These are phyloP conservation scores for Alcis repandata DNA, from an alignment of 2,888 invertebrate genomes.

Conservation along the genomic window DNA sequence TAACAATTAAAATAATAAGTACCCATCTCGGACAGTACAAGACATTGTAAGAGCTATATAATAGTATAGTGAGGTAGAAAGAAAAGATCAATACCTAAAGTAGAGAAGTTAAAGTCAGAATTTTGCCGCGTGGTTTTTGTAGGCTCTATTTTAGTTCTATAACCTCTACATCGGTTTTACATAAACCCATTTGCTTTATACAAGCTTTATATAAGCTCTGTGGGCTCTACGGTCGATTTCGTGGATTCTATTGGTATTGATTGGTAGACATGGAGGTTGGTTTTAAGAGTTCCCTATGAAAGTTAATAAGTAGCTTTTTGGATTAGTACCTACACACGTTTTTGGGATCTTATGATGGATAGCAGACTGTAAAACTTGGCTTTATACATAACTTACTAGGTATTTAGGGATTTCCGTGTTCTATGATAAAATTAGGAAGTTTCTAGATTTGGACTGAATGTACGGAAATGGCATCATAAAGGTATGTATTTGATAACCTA, in stretches of 20 bases:
- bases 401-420: not conserved
- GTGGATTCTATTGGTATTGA: slow-evolving; percentile 6
- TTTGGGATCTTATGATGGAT: not conserved
- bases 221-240: not conserved
- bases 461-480: too few relatives aligned
- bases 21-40: not conserved
- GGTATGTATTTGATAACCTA: too few relatives aligned
- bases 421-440: not conserved
- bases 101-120: not conserved
- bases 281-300: too few relatives aligned
- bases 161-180: not conserved
- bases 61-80: not conserved
- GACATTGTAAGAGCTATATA: slow-evolving; percentile 1
- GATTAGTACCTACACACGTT: not conserved
- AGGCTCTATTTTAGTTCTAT: not conserved
- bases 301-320: too few relatives aligned
- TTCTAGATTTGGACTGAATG: not conserved
- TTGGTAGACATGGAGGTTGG: slow-evolving; percentile 13
- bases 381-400: not conserved
- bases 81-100: slow-evolving; percentile 19
- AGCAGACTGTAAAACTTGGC: too few relatives aligned
- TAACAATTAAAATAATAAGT: not conserved
- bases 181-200: too few relatives aligned
- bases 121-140: slow-evolving; percentile 8
- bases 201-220: not conserved